Conservation (phyloP, 2,797 vertebrate genomes). For the Lacerta bilineata region DNA sequence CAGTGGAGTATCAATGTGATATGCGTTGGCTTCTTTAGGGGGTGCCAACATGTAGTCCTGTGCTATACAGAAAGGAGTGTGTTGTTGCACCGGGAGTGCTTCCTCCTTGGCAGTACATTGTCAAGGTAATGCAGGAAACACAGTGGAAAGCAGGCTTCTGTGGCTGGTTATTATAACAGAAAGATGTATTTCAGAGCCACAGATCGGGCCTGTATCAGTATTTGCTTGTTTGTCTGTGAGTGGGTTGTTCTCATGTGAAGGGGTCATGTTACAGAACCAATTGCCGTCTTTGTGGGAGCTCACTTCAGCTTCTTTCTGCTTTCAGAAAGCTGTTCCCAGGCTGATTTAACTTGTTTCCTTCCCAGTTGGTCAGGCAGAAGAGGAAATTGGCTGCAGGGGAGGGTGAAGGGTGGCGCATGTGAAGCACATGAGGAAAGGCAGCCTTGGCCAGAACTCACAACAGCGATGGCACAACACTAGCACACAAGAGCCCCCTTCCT, state of each 20-base stretch:
- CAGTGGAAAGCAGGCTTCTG: background rate
- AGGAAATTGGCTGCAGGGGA: background rate
- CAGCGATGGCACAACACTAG: background rate
- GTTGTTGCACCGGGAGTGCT: constrained; percentile 37
- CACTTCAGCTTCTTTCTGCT: background rate
- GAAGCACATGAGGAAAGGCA: background rate
- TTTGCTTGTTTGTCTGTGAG: background rate
- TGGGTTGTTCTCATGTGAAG: constrained; percentile 28
- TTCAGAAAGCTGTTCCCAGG: background rate
- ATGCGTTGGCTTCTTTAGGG: too few relatives aligned
- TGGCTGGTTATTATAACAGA: constrained; percentile 35
- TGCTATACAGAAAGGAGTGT: constrained; percentile 7
- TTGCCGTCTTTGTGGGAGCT: constrained; percentile 27
- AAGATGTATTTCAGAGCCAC: background rate
- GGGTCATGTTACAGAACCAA: constrained; percentile 34
- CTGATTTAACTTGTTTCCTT: constrained; percentile 12
- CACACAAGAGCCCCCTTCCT: background rate
- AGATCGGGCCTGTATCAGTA: constrained; percentile 4
- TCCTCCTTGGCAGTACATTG: constrained; percentile 19
- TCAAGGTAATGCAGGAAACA: constrained; percentile 26
- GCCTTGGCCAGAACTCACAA: background rate
- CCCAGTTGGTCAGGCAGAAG: background rate
- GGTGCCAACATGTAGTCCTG: background rate
- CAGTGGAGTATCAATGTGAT: too few relatives aligned
- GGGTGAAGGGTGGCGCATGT: background rate